Conservation (phyloP, 2,113 vertebrate species). For the Ageneiosus marmoratus region DNA sequence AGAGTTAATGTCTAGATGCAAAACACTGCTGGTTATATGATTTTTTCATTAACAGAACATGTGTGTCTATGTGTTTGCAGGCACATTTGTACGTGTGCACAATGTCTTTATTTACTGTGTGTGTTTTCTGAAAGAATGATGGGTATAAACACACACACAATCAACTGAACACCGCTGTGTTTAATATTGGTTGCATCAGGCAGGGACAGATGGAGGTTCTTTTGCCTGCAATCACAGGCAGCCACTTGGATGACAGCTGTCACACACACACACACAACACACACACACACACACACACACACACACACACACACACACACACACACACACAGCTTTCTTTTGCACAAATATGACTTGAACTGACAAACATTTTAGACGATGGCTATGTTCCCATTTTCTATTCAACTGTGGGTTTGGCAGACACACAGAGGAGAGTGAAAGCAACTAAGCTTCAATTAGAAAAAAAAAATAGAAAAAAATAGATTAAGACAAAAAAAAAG, state of each 20-base stretch:
- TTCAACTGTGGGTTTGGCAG: slow-evolving; percentile 3
- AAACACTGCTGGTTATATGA: background rate
- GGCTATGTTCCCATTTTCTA: slow-evolving; percentile 4
- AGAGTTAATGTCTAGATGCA: background rate
- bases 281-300: background rate
- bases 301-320: slow-evolving; percentile 3
- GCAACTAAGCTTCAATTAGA: slow-evolving; percentile 18
- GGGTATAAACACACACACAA: background rate
- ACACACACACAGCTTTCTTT: background rate
- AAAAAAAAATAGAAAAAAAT: background rate
- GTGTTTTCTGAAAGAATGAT: slow-evolving; percentile 6
- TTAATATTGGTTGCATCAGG: slow-evolving; percentile 46
- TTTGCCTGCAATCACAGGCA: slow-evolving; percentile 27
- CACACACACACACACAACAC: background rate
- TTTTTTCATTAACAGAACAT: background rate
- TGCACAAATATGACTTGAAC: slow-evolving; percentile 16
- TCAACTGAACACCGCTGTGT: slow-evolving; percentile 12
- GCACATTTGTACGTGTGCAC: background rate
- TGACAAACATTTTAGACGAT: slow-evolving; percentile 20
- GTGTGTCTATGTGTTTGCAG: background rate
- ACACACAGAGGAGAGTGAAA: slow-evolving; percentile 3
- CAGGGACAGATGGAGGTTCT: slow-evolving; percentile 35
- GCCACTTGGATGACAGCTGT: slow-evolving; percentile 30
- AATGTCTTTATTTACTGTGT: slow-evolving; percentile 2
- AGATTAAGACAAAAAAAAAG: background rate